Percentiles rank a stretch among this genome's conserved stretches.
Conservation (phyloP, 2,113 vertebrate species). For the Bubo blakistoni region DNA sequence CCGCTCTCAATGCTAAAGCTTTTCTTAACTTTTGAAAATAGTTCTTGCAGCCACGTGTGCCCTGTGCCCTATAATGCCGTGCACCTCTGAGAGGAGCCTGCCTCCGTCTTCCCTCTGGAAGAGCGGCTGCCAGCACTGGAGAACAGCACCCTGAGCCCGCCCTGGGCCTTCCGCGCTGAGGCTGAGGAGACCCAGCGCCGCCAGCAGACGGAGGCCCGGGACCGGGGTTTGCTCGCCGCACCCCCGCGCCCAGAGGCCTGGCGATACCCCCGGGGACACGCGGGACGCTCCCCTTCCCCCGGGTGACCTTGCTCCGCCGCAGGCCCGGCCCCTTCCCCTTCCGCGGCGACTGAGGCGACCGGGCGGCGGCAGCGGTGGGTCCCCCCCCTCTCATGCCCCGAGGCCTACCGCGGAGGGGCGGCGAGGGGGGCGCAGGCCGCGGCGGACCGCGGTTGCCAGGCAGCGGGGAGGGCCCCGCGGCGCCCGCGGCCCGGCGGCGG, state of each 20-base stretch:
- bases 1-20: fast-evolving
- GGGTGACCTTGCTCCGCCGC: neutral
- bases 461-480: neutral
- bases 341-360: no score
- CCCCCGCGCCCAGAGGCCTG: neutral
- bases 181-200: neutral
- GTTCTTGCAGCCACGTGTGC: neutral
- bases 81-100: neutral
- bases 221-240: no score
- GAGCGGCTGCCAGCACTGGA: fast-evolving
- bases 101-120: no score
- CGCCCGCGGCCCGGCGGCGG: neutral
- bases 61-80: fast-evolving
- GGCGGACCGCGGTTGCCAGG: neutral
- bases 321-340: neutral
- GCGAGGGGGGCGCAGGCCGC: neutral
- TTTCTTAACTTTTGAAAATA: fast-evolving
- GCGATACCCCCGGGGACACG: neutral
- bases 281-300: neutral
- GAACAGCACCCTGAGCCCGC: fast-evolving
- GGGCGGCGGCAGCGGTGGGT: no score
- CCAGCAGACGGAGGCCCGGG: neutral
- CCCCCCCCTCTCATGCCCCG: neutral
- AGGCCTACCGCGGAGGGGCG: neutral
- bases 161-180: neutral